Conservation (phyloP, 2,113 vertebrate genomes). For the Chamaea fasciata region DNA sequence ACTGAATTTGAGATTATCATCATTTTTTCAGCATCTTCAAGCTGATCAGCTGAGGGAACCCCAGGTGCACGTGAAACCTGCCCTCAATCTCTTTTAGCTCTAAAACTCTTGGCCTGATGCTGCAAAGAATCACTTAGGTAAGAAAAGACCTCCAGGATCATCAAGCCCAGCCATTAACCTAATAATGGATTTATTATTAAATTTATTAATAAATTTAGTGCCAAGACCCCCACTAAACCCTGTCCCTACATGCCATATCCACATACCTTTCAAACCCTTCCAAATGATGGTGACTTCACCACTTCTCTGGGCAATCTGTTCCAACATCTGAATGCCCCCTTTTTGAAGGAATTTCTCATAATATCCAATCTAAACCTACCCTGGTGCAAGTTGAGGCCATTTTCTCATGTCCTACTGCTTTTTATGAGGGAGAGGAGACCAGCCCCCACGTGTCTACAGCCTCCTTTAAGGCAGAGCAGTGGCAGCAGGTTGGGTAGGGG, state of each 20-base stretch:
- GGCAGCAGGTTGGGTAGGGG: neutral
- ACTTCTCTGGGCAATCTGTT: neutral
- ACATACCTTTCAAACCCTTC: neutral
- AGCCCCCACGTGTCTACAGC: rapidly evolving
- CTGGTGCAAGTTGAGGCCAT: neutral
- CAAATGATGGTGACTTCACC: neutral
- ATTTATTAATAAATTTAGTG: neutral
- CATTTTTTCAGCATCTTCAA: neutral
- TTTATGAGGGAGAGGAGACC: neutral
- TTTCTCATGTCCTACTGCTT: neutral
- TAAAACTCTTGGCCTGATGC: neutral
- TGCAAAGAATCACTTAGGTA: neutral
- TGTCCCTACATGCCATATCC: neutral
- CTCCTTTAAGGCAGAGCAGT: neutral
- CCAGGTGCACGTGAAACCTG: rapidly evolving
- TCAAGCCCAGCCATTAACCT: neutral
- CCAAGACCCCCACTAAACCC: neutral
- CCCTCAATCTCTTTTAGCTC: neutral
- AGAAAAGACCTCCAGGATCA: neutral
- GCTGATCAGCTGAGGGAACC: neutral
- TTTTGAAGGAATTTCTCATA: neutral
- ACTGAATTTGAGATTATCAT: neutral
- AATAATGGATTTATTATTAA: too few species aligned
- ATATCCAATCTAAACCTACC: neutral
- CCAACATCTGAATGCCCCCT: neutral